A percentile compares a stretch with the other conserved stretches of the same genome.
Evolutionary conservation across 2,113 vertebrate species (phyloP).

Genomic region (Peucedramus taeniatus): DNA sequence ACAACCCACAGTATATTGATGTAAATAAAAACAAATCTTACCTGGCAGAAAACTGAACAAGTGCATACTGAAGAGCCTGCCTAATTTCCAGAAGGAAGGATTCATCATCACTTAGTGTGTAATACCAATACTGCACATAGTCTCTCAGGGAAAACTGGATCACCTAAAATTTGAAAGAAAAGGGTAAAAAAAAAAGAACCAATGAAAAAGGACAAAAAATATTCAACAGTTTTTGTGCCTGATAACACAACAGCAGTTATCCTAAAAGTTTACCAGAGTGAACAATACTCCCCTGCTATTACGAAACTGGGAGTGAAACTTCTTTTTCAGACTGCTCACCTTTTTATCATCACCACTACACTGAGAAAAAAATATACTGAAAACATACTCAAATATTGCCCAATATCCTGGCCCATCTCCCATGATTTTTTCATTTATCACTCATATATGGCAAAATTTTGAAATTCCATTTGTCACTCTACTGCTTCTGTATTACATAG

Average conservation of each 20-base stretch:
- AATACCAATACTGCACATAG: slow-evolving; percentile 99
- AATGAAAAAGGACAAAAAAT: neutral
- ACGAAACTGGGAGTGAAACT: neutral
- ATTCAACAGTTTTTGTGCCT: neutral
- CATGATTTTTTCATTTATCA: neutral
- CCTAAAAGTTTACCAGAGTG: neutral
- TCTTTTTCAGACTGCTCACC: neutral
- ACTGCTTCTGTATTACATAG: neutral
- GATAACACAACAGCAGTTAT: neutral
- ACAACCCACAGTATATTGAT: neutral
- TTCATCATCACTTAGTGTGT: slow-evolving; percentile 96
- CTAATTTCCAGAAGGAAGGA: slow-evolving; percentile 96
- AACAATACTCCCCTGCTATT: neutral
- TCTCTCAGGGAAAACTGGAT: slow-evolving; percentile 98
- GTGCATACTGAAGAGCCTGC: slow-evolving; percentile 92
- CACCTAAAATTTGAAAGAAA: slow-evolving; percentile 75
- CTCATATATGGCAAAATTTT: neutral
- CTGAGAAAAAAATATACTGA: neutral
- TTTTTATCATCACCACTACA: neutral
- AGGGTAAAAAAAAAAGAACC: neutral
- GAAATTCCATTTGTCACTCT: neutral
- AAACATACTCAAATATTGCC: neutral
- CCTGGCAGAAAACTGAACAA: slow-evolving; percentile 96
- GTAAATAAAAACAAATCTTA: slow-evolving; percentile 59
- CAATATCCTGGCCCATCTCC: neutral